Evolutionary conservation across 1,140 invertebrate species (phyloP), one percentile per base, ranked within the genome.

Genomic region (Belonocnema kinseyi): DNA sequence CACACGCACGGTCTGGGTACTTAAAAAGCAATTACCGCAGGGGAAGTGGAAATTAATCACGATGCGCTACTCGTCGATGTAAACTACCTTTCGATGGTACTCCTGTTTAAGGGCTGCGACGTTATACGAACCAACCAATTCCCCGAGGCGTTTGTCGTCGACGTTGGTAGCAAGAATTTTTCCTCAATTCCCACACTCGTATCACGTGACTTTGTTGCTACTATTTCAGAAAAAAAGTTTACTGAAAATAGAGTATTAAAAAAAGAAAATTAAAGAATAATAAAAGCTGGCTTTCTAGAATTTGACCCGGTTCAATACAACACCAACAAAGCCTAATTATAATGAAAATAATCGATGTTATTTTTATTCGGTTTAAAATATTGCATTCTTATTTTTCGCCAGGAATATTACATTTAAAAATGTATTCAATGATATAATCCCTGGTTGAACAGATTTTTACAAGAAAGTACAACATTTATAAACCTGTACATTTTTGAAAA

Each of bases 61-160:
- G 84, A 85, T 83, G 80, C 74, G 80, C 50, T 79, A 82, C 82
- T 82, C 77, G 78, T 73, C 78, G 86, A 90, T 90, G 88, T 86
- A 87, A 88, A 89, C 88, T 82, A 88, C 85, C 85, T 86, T 86
- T 88, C 86, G 86, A 89, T 87, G 88, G 86, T 87, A 74, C 86
- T 87, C 85, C 78, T 76, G 80, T 66, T n/a, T 71, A 82, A 82
- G 82, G 84, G 82, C 80, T 77, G 75, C 70, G 83, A 86, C 79
- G 83, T 85, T 84, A 66, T 33, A 66, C 40, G 61, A 66, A 80
- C 80, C 80, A 84, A 83, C 82, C 86, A 88, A 89, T 88, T 83
- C 86, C 88, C 87, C 74, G 84, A 86, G 86, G 88, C 87, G 79
- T 77, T 72, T 77, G 72, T 80, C 81, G 77, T 82, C 80, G 77